These are phyloP conservation scores for Brienomyrus brachyistius DNA, from an alignment of 2,113 vertebrate species.

Conservation along the genomic window DNA sequence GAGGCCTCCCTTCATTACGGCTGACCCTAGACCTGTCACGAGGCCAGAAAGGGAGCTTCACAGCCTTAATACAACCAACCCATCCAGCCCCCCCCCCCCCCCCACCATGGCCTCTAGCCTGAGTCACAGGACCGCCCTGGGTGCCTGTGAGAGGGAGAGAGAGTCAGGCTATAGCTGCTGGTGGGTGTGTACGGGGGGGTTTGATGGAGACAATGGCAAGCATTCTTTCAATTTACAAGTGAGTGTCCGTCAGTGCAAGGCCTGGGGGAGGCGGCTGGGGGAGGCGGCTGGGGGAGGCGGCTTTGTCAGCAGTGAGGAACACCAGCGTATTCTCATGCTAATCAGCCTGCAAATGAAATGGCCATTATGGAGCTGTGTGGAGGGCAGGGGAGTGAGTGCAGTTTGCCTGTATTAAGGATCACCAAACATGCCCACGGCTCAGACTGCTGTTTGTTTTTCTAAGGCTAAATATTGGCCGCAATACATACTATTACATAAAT, in stretches of 20 bases:
- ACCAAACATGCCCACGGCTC: slow-evolving; percentile 9
- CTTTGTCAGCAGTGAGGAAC: slow-evolving; percentile 92
- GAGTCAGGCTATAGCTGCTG: slow-evolving; percentile 51
- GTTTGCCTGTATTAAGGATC: slow-evolving; percentile 32
- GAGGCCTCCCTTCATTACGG: slow-evolving; percentile 24
- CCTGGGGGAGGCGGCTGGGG: slow-evolving; percentile 44
- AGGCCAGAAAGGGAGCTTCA: slow-evolving; percentile 34
- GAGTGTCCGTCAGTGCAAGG: slow-evolving; percentile 90
- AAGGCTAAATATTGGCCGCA: slow-evolving; percentile 12
- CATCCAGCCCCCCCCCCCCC: slow-evolving; percentile 6
- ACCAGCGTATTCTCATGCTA: slow-evolving; percentile 87
- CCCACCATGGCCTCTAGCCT: neutral
- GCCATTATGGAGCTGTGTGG: slow-evolving; percentile 73
- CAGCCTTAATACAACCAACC: slow-evolving; percentile 28
- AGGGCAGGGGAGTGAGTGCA: slow-evolving; percentile 53
- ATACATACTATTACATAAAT: slow-evolving; percentile 21
- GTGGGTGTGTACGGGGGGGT: slow-evolving; percentile 56
- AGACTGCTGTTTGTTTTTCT: neutral
- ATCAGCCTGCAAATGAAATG: slow-evolving; percentile 92
- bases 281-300: slow-evolving; percentile 54
- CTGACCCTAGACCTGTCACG: slow-evolving; percentile 31
- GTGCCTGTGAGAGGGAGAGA: slow-evolving; percentile 24
- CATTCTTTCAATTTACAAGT: slow-evolving; percentile 93
- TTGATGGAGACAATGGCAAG: slow-evolving; percentile 73
- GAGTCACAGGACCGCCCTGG: slow-evolving; percentile 29